Base-by-base conservation (phyloP, 2,113 vertebrate genomes). In the Pelvicachromis taeniatus region DNA sequence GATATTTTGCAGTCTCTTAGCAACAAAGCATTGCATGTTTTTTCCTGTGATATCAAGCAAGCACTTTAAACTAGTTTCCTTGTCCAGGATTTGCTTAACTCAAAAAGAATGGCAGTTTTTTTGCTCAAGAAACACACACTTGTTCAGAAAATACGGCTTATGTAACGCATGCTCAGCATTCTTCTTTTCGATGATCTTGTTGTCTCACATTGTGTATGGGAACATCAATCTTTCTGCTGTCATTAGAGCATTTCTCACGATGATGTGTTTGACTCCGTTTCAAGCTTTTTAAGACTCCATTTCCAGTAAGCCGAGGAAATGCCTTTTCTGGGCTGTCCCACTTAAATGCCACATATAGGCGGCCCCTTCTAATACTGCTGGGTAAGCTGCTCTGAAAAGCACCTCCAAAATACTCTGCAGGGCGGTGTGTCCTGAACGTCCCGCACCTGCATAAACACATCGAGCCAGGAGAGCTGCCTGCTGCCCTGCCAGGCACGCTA, bases 381-480 rank as follows among this genome's bases (percentile, higher is more conserved):
- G 87, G 77, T 91, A 87, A 82, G 89, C 88, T 86, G 77, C 92
- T 89, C 85, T 88, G 65, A 92, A 92, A 90, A 90, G 89, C 88
- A 91, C 91, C 89, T 92, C 84, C 61, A 54, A 91, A 91, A 86
- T 65, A 90, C 91, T 87, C 80, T 40, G 56, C 86, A 91, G 92
- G 91, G 90, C 87, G 92, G 87, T 82, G 92, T 87, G 94, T 92
- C 88, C 90, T 81, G 85, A 95, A 94, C 55, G 89, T 91, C 94
- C 93, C 38, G 85, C 96, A 97, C 96, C 96, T 97, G 96, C 94
- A 94, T 92, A 96, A 96, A 96, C 95, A 96, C 86, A 82, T 77
- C 54, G 52, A 91, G 91, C 88, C 88, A 88, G 73, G 86, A 84
- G 87, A 86, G 73, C 82, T 40, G 88, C 88, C 88, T 58, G 79